phyloP scores from a whole-genome alignment of 1,140 invertebrate genomes.

The Macrobrachium rosenbergii region DNA sequence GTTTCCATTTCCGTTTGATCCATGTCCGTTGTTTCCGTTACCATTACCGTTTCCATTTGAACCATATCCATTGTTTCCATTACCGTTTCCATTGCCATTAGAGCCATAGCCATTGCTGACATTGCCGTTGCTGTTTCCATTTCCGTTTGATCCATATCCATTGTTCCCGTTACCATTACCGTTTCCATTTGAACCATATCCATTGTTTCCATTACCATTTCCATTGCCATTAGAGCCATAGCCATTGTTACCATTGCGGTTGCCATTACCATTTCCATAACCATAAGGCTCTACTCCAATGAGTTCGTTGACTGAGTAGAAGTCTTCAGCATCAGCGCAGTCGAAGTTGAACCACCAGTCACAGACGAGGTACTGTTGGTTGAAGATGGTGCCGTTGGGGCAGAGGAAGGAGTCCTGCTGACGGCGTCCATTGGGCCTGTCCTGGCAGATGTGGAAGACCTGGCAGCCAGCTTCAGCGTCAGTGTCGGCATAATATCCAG shows the following conservation, averaged over 20 bases:
- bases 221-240: background rate
- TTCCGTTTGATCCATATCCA: background rate
- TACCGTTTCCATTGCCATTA: background rate
- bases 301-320: conserved; percentile 70
- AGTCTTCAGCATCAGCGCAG: conserved; percentile 70
- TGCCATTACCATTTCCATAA: no score
- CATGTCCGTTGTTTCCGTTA: background rate
- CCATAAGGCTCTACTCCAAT: background rate
- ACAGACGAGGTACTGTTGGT: conserved; percentile 75
- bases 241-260: background rate
- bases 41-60: conserved; percentile 17
- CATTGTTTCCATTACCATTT: background rate
- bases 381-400: conserved; percentile 75
- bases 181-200: background rate
- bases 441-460: conserved; percentile 75
- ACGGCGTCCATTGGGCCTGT: conserved; percentile 68
- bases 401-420: conserved; percentile 72
- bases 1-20: conserved; percentile 20
- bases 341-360: conserved; percentile 76
- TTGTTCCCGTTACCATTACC: background rate
- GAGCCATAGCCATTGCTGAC: no score
- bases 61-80: background rate
- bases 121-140: background rate
- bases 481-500: conserved; percentile 67
- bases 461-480: conserved; percentile 70